These are phyloP conservation scores for Bombus terrestris DNA, from an alignment of 1,140 invertebrate genomes.

Conservation along the genomic window DNA sequence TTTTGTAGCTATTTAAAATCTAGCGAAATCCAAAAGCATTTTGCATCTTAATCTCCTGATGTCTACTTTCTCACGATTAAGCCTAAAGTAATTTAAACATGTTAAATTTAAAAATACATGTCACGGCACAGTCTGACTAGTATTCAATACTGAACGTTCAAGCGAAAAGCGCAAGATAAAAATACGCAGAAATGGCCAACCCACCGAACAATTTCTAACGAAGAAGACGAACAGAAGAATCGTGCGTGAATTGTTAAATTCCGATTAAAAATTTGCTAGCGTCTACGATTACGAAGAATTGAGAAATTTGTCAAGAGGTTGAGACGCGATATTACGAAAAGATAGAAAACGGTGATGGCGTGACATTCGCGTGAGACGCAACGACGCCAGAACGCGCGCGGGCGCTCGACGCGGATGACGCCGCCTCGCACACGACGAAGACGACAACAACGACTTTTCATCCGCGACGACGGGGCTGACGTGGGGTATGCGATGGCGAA, in stretches of 20 bases:
- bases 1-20: too few relatives aligned
- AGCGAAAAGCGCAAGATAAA: too few relatives aligned
- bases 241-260: neutral
- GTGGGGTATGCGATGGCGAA: slow-evolving; percentile 70
- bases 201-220: neutral
- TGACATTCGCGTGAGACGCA: slow-evolving; percentile 39
- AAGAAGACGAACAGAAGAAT: neutral
- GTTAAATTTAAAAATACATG: too few relatives aligned
- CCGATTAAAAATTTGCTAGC: too few relatives aligned
- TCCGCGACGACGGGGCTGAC: slow-evolving; percentile 71
- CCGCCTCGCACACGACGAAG: slow-evolving; percentile 25
- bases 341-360: neutral
- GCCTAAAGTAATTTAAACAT: too few relatives aligned
- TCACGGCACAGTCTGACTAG: too few relatives aligned
- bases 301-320: too few relatives aligned
- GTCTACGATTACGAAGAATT: too few relatives aligned
- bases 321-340: neutral
- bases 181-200: neutral
- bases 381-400: slow-evolving; percentile 40
- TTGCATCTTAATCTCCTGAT: too few relatives aligned
- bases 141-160: too few relatives aligned
- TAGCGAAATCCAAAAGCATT: too few relatives aligned
- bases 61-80: too few relatives aligned
- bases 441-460: slow-evolving; percentile 65
- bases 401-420: slow-evolving; percentile 15